Conservation (phyloP, 2,113 vertebrate species). For the Stegastes partitus region DNA sequence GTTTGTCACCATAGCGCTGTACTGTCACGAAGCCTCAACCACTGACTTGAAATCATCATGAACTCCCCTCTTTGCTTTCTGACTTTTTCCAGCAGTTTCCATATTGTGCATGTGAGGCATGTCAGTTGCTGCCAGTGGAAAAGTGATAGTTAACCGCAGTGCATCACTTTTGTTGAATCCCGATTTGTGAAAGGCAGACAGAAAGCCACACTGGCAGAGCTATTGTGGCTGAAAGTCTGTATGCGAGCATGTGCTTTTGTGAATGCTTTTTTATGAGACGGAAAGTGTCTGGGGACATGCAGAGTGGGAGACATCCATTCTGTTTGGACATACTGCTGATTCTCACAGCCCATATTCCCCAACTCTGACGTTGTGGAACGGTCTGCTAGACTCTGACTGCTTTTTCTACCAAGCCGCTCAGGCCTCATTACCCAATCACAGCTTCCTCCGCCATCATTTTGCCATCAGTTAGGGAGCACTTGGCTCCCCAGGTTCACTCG, state of each 20-base stretch:
- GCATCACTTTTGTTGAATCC: conserved; percentile 32
- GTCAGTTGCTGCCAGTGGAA: conserved; percentile 32
- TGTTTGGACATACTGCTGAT: conserved; percentile 83
- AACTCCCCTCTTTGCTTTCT: conserved; percentile 22
- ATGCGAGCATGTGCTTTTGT: conserved; percentile 52
- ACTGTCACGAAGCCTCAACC: conserved; percentile 39
- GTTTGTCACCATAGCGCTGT: conserved; percentile 44
- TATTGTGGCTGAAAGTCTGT: conserved; percentile 43
- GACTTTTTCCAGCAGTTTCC: conserved; percentile 50
- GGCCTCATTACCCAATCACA: conserved; percentile 73
- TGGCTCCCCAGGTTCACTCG: conserved; percentile 49
- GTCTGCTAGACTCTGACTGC: conserved; percentile 48
- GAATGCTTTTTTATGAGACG: conserved; percentile 60
- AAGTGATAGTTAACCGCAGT: conserved; percentile 40
- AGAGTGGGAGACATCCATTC: conserved; percentile 84
- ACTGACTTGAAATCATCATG: conserved; percentile 13
- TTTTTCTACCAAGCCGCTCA: conserved; percentile 40
- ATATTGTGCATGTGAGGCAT: conserved; percentile 1
- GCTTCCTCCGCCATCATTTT: conserved; percentile 62
- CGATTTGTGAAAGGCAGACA: conserved; percentile 43
- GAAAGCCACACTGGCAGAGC: conserved; percentile 48
- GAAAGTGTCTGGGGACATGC: conserved; percentile 77
- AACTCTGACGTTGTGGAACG: conserved; percentile 60
- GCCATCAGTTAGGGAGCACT: conserved; percentile 55
- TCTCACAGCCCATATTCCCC: conserved; percentile 70